Evolutionary conservation across 1,140 invertebrate genomes (phyloP), one percentile per base, ranked within the genome.

Genomic region (Panagrolaimus sp.): DNA sequence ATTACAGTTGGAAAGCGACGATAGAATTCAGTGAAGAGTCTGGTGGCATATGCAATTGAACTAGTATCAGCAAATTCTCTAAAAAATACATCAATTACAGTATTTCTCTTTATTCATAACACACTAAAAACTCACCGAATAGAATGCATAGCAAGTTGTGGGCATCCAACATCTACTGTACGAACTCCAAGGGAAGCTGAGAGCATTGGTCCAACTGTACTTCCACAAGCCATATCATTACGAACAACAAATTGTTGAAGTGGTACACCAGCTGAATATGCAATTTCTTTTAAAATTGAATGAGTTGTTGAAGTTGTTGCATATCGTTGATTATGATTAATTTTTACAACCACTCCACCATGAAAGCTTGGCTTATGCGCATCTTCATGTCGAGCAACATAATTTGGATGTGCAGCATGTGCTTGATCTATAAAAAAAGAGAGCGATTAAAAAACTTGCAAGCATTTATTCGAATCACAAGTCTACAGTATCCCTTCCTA

Each of bases 71-170:
- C 51, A 13, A 57, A 57, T 16, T 57, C 51, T 4, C 31, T 38
- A 7, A 38, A 38, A 38, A 38, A n/a, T n/a, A n/a, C n/a, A n/a
- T 38, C 7, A 38, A 38, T 4, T 4, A 38, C 31, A 38, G 31
- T 4, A n/a, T n/a, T n/a, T n/a, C n/a, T n/a, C n/a, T 38, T 38
- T 4, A 38, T 4, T 38, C 31, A 38, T 38, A 38, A 2, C 31
- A 7, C 7, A 38, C 7, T 38, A 38, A 38, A 38, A 38, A 38
- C 7, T 38, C 7, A 38, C 31, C 86, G 72, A 66, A 85, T 85
- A n/a, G 85, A 86, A 75, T 87, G 86, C 86, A 87, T 87, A n/a
- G 81, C 81, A 13, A 86, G 75, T 72, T 86, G 85, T 5, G 86
- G 80, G 5, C 79, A 82, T 7, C 86, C 86, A 16, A 87, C 77